A percentile compares a stretch with the other conserved stretches of the same genome.
Conservation (phyloP, 2,888 invertebrate genomes). For the Homarus gammarus region DNA sequence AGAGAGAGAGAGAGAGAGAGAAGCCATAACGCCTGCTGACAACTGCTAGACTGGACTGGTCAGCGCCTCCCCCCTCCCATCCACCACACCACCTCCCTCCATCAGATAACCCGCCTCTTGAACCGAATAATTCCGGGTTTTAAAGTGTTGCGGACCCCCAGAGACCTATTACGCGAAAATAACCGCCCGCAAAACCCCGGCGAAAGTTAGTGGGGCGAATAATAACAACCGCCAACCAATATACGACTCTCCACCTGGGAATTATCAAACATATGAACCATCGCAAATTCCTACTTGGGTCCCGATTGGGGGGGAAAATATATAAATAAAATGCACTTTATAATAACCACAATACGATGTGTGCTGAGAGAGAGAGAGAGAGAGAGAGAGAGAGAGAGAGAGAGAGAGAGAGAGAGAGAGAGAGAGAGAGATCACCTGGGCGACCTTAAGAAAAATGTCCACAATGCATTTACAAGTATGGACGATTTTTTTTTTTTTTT, state of each 20-base stretch:
- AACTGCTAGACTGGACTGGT: too few species aligned
- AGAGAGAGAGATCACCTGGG: not conserved
- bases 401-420: not conserved
- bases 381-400: not conserved
- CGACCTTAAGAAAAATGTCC: too few species aligned
- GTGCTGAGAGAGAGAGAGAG: not conserved
- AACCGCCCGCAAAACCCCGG: constrained; percentile 28
- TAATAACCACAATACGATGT: too few species aligned
- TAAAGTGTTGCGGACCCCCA: not conserved
- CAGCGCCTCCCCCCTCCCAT: too few species aligned
- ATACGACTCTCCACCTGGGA: too few species aligned
- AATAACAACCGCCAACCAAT: constrained; percentile 6
- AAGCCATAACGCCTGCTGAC: too few species aligned
- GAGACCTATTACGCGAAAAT: constrained; percentile 29
- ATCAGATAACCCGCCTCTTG: not conserved
- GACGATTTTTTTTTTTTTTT: too few species aligned
- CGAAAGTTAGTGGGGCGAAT: constrained; percentile 44
- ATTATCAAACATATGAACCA: too few species aligned
- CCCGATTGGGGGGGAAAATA: not conserved
- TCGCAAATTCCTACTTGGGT: too few species aligned
- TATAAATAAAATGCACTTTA: not conserved
- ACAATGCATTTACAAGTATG: too few species aligned
- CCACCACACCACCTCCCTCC: too few species aligned
- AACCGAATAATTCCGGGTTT: not conserved
- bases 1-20: not conserved